These are phyloP conservation scores for Falcunculus frontatus DNA, from an alignment of 2,113 vertebrate genomes.

Conservation along the genomic window DNA sequence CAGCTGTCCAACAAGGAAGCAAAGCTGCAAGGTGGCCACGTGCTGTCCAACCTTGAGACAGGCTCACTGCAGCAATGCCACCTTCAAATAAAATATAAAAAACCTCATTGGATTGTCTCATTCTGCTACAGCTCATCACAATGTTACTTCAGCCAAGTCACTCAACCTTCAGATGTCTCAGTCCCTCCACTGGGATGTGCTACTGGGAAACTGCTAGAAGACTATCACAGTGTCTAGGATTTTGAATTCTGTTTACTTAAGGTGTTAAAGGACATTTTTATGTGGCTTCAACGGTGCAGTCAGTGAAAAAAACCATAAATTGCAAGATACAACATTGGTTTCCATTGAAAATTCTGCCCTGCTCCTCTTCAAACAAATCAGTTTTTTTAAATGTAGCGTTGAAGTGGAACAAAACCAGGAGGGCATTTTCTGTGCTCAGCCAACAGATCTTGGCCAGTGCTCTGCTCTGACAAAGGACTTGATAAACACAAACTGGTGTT, in stretches of 20 bases:
- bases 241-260: background rate
- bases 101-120: background rate
- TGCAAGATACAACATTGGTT: background rate
- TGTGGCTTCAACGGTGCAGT: background rate
- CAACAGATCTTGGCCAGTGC: background rate
- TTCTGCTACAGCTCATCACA: background rate
- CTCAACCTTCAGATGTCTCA: background rate
- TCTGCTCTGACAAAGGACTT: background rate
- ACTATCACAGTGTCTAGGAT: background rate
- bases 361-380: background rate
- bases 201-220: background rate
- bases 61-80: background rate
- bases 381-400: fast-evolving
- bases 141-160: background rate
- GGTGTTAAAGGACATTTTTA: background rate
- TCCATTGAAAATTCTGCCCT: background rate
- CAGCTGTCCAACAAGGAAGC: background rate
- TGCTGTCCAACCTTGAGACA: background rate
- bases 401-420: background rate
- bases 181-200: background rate
- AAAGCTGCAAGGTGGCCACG: background rate
- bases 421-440: background rate
- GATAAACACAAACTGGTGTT: background rate
- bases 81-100: background rate
- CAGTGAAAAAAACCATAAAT: background rate